phyloP scores from a whole-genome alignment of 2,888 invertebrate species.

The Hypomecis punctinalis region DNA sequence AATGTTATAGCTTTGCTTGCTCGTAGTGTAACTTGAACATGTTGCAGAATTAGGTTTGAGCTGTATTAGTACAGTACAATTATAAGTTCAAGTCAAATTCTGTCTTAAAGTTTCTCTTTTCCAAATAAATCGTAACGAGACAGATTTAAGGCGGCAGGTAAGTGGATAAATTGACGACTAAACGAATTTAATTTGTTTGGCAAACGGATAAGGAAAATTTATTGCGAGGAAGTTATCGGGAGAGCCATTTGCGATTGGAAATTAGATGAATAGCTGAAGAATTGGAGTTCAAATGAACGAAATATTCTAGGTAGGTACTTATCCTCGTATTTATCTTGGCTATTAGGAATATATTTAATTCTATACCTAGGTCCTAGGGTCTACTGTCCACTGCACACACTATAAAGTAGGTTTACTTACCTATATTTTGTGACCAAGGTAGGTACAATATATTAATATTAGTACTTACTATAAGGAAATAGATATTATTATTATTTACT shows the following conservation, averaged over 20 bases:
- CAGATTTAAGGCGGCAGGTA: constrained; percentile 29
- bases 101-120: neutral
- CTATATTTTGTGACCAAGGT: too few species aligned
- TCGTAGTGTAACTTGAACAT: too few species aligned
- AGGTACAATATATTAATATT: too few species aligned
- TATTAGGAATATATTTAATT: too few species aligned
- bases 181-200: constrained; percentile 54
- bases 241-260: constrained; percentile 44
- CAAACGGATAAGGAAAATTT: constrained; percentile 44
- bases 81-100: neutral
- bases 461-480: too few species aligned
- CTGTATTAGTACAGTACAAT: too few species aligned
- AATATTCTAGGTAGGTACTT: neutral
- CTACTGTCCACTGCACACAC: too few species aligned
- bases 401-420: too few species aligned
- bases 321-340: neutral
- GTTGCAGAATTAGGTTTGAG: too few species aligned
- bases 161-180: constrained; percentile 44
- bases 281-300: constrained; percentile 26
- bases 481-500: too few species aligned
- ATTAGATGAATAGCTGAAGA: constrained; percentile 34
- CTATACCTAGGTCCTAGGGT: too few species aligned
- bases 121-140: constrained; percentile 12
- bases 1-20: too few species aligned
- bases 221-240: constrained; percentile 47